These are phyloP conservation scores for Lophius piscatorius DNA, from an alignment of 2,113 vertebrate genomes.

Conservation along the genomic window DNA sequence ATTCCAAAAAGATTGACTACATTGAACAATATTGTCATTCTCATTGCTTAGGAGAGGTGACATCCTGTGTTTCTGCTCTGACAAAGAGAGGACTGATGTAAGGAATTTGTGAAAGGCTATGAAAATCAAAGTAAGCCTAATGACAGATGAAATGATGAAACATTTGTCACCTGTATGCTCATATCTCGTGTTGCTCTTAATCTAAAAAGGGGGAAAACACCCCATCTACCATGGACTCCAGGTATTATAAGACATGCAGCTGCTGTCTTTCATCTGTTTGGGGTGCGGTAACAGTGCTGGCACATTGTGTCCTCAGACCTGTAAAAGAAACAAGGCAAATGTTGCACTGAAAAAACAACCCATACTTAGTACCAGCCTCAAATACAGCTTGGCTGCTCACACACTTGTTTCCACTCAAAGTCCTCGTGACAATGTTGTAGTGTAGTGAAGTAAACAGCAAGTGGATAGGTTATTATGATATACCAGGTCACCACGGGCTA, in stretches of 20 bases:
- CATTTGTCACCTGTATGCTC: constrained; percentile 47
- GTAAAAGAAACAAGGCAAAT: constrained; percentile 22
- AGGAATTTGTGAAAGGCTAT: too few species aligned
- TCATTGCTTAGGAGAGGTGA: too few species aligned
- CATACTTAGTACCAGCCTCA: constrained; percentile 13
- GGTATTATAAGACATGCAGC: constrained; percentile 43
- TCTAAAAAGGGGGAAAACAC: constrained; percentile 3
- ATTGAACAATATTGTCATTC: too few species aligned
- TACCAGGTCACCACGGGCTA: constrained; percentile 65
- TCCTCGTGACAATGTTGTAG: constrained; percentile 49
- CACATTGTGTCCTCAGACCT: constrained; percentile 32
- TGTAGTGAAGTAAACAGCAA: constrained; percentile 32
- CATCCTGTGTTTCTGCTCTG: too few species aligned
- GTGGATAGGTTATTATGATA: constrained; percentile 65
- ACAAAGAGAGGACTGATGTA: too few species aligned
- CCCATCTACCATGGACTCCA: constrained; percentile 5
- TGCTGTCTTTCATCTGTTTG: constrained; percentile 11
- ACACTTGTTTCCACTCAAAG: constrained; percentile 18
- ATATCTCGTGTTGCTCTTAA: constrained; percentile 38
- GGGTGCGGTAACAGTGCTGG: constrained; percentile 24
- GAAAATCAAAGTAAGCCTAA: neutral
- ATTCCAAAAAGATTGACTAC: too few species aligned
- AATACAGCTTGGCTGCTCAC: constrained; percentile 31
- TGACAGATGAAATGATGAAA: constrained; percentile 35
- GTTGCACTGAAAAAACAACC: constrained; percentile 10